These are phyloP conservation scores for Scolanthus callimorphus DNA, from an alignment of 92 coral and sea anemone species.

Conservation along the genomic window DNA sequence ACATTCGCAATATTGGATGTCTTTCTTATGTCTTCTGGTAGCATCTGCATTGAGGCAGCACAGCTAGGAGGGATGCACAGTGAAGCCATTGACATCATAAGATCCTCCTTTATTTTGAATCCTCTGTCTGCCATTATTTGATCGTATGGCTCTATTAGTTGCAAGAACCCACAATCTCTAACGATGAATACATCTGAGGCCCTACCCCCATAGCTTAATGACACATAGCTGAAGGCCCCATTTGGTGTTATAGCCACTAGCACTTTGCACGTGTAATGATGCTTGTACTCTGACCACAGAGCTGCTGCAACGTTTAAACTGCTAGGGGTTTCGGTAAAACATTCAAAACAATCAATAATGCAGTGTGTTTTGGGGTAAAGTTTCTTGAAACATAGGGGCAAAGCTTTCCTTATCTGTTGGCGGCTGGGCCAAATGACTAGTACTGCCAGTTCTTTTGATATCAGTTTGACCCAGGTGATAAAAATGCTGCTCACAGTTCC, in stretches of 20 bases:
- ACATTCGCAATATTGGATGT: conserved; percentile 74
- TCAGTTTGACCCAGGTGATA: conserved; percentile 7
- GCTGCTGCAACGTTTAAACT: conserved; percentile 58
- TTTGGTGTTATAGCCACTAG: conserved; percentile 59
- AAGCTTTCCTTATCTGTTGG: conserved; percentile 41
- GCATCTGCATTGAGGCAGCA: conserved; percentile 57
- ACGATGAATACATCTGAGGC: conserved; percentile 59
- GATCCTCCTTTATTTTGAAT: conserved; percentile 59
- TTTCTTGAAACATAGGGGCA: neutral
- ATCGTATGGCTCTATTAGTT: conserved; percentile 58
- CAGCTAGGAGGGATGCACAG: conserved; percentile 58
- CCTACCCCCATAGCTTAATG: conserved; percentile 62
- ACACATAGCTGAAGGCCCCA: conserved; percentile 54
- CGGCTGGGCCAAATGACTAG: conserved; percentile 54
- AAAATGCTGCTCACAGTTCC: conserved; percentile 33
- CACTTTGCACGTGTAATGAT: conserved; percentile 55
- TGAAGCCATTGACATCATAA: conserved; percentile 57
- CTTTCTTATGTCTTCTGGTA: conserved; percentile 53
- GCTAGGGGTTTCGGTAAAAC: conserved; percentile 60
- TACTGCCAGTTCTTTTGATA: conserved; percentile 48
- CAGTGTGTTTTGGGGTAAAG: conserved; percentile 22
- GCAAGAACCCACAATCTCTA: conserved; percentile 46
- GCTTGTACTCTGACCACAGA: conserved; percentile 67
- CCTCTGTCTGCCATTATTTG: conserved; percentile 71
- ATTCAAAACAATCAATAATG: conserved; percentile 59